phyloP scores from a whole-genome alignment of 2,888 invertebrate genomes.

The Biston betularia region DNA sequence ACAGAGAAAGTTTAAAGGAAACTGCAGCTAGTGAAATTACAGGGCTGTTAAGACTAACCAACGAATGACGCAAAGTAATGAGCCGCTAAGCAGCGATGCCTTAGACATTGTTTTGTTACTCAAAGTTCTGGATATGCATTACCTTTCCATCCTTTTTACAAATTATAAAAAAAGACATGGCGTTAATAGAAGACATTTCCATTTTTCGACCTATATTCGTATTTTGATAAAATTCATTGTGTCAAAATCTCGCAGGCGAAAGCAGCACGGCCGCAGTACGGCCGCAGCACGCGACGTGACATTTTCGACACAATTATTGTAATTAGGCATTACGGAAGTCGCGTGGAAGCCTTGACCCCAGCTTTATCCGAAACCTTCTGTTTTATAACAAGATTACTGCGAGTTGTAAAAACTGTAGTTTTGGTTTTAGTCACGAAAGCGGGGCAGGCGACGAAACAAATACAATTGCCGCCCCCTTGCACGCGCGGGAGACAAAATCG shows the following conservation, averaged over 20 bases:
- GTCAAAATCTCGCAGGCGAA: neutral
- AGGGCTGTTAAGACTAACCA: no score
- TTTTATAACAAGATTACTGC: conserved; percentile 31
- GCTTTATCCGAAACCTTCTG: conserved; percentile 24
- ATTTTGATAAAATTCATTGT: neutral
- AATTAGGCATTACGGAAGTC: conserved; percentile 39
- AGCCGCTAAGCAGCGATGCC: no score
- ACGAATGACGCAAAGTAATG: no score
- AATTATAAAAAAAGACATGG: no score
- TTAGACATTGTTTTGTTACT: no score
- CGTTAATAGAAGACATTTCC: no score
- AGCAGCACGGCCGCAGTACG: neutral
- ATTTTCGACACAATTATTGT: conserved; percentile 43
- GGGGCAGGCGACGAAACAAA: neutral
- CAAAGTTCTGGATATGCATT: no score
- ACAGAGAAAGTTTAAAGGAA: no score
- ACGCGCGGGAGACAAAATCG: no score
- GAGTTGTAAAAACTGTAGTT: conserved; percentile 5
- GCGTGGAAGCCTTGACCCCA: conserved; percentile 35
- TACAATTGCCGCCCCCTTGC: neutral
- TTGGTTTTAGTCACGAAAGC: conserved; percentile 14
- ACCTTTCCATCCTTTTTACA: no score
- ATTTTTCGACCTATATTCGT: no score
- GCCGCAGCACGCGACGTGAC: conserved; percentile 32
- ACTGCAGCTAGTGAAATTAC: no score